These are phyloP conservation scores for Tinea semifulvella DNA, from an alignment of 2,888 invertebrate genomes.

Conservation along the genomic window DNA sequence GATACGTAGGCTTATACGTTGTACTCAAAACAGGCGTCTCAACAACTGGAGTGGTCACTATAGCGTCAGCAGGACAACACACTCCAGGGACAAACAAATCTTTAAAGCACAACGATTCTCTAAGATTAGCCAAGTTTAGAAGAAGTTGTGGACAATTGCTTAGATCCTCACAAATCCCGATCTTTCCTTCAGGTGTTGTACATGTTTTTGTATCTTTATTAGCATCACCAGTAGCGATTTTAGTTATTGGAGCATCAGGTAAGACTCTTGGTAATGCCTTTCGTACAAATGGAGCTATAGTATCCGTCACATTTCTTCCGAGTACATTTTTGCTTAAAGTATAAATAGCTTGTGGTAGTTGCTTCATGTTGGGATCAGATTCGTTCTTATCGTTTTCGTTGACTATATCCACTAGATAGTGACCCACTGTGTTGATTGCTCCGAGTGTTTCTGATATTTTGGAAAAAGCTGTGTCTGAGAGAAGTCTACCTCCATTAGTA, in stretches of 20 bases:
- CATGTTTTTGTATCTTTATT: constrained; percentile 70
- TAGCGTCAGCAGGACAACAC: constrained; percentile 77
- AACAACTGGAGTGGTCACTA: constrained; percentile 33
- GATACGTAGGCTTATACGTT: constrained; percentile 49
- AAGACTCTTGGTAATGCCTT: constrained; percentile 51
- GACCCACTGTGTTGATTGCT: constrained; percentile 86
- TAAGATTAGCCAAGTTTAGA: constrained; percentile 79
- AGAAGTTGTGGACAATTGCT: constrained; percentile 88
- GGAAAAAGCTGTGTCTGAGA: constrained; percentile 69
- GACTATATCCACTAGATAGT: constrained; percentile 84
- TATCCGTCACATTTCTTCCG: constrained; percentile 78
- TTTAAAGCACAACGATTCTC: constrained; percentile 91
- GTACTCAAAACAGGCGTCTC: constrained; percentile 44
- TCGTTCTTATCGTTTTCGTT: constrained; percentile 55
- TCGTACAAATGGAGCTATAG: constrained; percentile 76
- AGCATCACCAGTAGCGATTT: constrained; percentile 47
- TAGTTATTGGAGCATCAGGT: constrained; percentile 51
- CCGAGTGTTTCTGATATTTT: constrained; percentile 74
- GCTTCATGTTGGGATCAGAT: constrained; percentile 46
- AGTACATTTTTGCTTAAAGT: constrained; percentile 84
- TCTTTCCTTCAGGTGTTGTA: constrained; percentile 81
- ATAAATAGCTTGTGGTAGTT: constrained; percentile 77
- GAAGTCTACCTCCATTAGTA: constrained; percentile 56
- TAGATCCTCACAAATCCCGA: constrained; percentile 86
- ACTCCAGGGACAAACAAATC: constrained; percentile 92